Base-by-base conservation (phyloP, 2,797 vertebrate genomes). In the Helicolenus hilgendorfi region DNA sequence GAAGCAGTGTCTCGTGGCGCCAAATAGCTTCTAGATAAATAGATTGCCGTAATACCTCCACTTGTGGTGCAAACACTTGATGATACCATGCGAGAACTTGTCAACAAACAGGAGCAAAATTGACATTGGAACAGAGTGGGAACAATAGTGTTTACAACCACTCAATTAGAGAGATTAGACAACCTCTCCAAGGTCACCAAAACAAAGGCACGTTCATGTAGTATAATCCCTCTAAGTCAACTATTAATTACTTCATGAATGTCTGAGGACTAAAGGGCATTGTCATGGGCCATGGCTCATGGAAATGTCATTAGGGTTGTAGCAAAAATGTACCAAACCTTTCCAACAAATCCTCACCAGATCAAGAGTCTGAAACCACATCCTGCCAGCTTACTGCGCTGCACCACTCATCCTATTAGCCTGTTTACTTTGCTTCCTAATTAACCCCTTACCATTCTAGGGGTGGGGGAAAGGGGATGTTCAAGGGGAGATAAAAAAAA, bases 111-210 rank as follows among this genome's bases (percentile, higher is more conserved):
- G 35, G 74, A 87, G 79, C 56, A 91, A 45, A 91, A 93, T 80
- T 95, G 92, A 95, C 95, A 91, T 90, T 94, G 92, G 88, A 90
- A 76, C 78, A 82, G 84, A 93, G 83, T 74, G 65, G 85, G 77
- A 94, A 92, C 91, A 94, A 91, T 89, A 70, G 76, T 94, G 94
- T 95, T 96, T 95, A 95, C 93, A 92, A 85, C 72, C 58, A 76
- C 91, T 94, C 88, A 94, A 96, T 96, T 96, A 96, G 68, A 94
- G 84, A 95, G 95, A 95, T 96, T 95, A 96, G 92, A 91, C 91
- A 95, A 94, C 94, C 92, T 94, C 90, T 95, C 91, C 91, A 95
- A 96, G 96, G 95, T 96, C 94, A 94, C 79, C 89, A 92, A 87
- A 94, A 96, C 95, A 96, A 96, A 95, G 86, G 75, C 85, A 56